Base-by-base conservation (phyloP, 2,113 vertebrate species). In the Charina bottae region DNA sequence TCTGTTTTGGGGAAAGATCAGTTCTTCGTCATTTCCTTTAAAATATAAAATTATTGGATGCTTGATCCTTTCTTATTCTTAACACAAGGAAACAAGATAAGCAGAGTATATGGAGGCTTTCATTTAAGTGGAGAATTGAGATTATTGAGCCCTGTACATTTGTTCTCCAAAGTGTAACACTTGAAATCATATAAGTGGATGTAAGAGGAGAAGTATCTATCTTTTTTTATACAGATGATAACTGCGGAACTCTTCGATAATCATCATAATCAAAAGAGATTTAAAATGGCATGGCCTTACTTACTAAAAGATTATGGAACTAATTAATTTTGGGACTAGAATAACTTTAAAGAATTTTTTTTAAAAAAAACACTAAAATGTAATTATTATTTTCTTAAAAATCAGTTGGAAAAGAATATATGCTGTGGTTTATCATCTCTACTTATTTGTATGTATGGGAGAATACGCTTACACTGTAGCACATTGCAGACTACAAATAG, bases 201-300 rank as follows among this genome's bases (percentile, higher is more conserved):
- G 21, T 53, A 23, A 53, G 83, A 17, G 37, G 64, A 87, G 11
- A 64, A 83, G 59, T 59, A 28, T 42, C 5, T 17, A 23, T 17
- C 21, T 26, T 54, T 60, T 59, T 60, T 55, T 28, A 42, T 53
- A 42, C 23, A 55, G 23, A 46, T n/a, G 17, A 46, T 15, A 72
- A 42, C 72, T 28, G 9, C 2, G 13, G 5, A 88, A 49, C 3
- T 88, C 19, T 88, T 92, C 17, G 17, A 37, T 83, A 92, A 83
- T 23, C 53, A 5, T 64, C n/a, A 13, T 55, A 23, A 95, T 94
- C 84, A 95, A 94, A 94, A 24, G 1, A 91, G 95, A 93, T 95
- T 94, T 94, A 54, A 89, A 95, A 91, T 92, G 92, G 93, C 86
- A 93, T 91, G 28, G 90, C 62, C 94, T 95, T 91, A 94, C 93